Conservation (phyloP, 1,140 invertebrate species). For the Micrasema minimum region DNA sequence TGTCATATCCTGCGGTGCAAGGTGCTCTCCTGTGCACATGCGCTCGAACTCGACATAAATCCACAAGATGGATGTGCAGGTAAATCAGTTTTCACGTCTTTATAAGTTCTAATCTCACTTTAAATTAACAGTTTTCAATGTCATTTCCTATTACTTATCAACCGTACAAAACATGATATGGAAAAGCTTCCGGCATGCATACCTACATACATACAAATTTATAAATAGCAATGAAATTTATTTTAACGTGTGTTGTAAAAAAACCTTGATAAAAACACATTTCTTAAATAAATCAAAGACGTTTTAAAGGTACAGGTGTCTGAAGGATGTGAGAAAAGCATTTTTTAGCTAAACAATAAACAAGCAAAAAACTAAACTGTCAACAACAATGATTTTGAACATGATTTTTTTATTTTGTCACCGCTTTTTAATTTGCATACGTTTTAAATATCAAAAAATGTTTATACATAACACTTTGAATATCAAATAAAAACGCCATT, state of each 20-base stretch:
- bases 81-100: constrained; percentile 27
- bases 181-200: too few species aligned
- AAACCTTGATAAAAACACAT: too few species aligned
- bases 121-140: too few species aligned
- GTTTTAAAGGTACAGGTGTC: background rate
- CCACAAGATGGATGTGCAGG: constrained; percentile 34
- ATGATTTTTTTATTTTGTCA: constrained; percentile 20
- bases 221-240: too few species aligned
- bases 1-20: constrained; percentile 53
- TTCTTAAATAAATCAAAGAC: too few species aligned
- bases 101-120: too few species aligned
- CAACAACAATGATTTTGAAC: constrained; percentile 6
- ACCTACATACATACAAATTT: too few species aligned
- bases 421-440: constrained; percentile 11
- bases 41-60: constrained; percentile 45
- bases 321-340: constrained; percentile 11
- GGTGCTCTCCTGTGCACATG: constrained; percentile 47
- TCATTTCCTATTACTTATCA: too few species aligned
- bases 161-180: too few species aligned
- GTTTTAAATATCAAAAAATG: background rate
- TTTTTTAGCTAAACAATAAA: background rate
- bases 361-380: constrained; percentile 5
- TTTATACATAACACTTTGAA: background rate
- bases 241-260: too few species aligned
- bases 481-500: constrained; percentile 21